These are phyloP conservation scores for Sesia bembeciformis DNA, from an alignment of 2,888 invertebrate species.

Conservation along the genomic window DNA sequence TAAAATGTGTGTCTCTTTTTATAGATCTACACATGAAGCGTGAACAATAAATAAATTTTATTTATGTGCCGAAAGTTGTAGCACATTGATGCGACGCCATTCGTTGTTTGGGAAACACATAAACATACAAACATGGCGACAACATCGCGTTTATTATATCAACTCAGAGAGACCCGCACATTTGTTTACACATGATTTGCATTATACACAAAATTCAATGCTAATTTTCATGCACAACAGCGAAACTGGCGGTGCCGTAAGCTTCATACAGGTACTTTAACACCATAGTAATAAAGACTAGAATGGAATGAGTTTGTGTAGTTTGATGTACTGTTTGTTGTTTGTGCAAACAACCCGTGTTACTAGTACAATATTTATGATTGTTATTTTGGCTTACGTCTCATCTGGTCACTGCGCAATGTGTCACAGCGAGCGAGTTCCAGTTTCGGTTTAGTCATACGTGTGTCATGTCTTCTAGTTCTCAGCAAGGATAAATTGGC, in stretches of 20 bases:
- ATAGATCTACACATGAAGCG: no score
- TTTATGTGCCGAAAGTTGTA: not conserved
- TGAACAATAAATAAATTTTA: no score
- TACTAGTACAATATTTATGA: not conserved
- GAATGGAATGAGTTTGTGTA: not conserved
- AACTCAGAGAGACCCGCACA: constrained; percentile 1
- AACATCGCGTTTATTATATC: constrained; percentile 2
- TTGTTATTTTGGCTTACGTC: no score
- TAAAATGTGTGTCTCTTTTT: no score
- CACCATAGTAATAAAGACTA: not conserved
- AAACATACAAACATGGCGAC: not conserved
- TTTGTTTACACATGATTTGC: constrained; percentile 4
- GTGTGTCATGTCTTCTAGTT: no score
- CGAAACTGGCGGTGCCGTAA: not conserved
- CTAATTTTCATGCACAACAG: not conserved
- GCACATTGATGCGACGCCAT: constrained; percentile 7
- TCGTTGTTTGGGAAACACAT: constrained; percentile 9
- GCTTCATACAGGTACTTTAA: not conserved
- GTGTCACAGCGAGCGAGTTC: no score
- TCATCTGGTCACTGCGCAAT: no score
- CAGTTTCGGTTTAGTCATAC: no score
- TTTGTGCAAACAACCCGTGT: not conserved
- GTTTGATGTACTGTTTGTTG: not conserved
- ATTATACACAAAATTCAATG: constrained; percentile 1
- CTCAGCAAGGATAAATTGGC: no score